Evolutionary conservation across 2,113 vertebrate genomes (phyloP), one percentile per base, ranked within the genome.

Genomic region (Platichthys flesus): DNA sequence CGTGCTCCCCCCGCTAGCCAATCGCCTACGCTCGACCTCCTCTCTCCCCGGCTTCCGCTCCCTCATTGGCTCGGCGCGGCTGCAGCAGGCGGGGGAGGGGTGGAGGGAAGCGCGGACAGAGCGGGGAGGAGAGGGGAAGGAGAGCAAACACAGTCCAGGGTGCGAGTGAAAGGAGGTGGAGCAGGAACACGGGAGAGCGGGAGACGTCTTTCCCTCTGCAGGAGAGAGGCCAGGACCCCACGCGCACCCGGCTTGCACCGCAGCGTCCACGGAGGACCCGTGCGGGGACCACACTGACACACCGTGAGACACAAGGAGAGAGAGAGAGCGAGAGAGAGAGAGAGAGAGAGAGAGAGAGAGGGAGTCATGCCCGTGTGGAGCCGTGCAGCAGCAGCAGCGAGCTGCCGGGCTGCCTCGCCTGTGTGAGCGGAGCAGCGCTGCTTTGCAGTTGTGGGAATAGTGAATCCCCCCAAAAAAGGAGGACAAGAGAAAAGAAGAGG

Each of bases 111-210:
- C 72, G 80, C 79, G 80, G 72, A 74, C 75, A 85, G 76, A 80
- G 88, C 87, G 6, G 31, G 6, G 6, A 31, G 31, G 31, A 31
- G 31, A 31, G 84, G 21, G 31, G 64, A 76, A 66, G 81, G 58
- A 76, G 55, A 51, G 61, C 40, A 42, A 42, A 42, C 40, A n/a
- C 40, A 54, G 79, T 74, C 7, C 7, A 23, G 89, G 86, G 79
- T 84, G 88, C 31, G 87, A 87, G 81, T 79, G 77, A 84, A 79
- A 77, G 42, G 85, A 78, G 85, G 79, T 72, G 2, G 73, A 79
- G 84, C 59, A 74, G 54, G 76, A 74, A 78, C 74, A 65, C 63
- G 21, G 82, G 86, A 91, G 88, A 91, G 91, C 89, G 91, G 88
- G 91, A 92, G 88, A 42, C 83, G 78, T 88, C 63, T 66, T 71